Conservation (phyloP, 2,113 vertebrate genomes). For the Takifugu bimaculatus region DNA sequence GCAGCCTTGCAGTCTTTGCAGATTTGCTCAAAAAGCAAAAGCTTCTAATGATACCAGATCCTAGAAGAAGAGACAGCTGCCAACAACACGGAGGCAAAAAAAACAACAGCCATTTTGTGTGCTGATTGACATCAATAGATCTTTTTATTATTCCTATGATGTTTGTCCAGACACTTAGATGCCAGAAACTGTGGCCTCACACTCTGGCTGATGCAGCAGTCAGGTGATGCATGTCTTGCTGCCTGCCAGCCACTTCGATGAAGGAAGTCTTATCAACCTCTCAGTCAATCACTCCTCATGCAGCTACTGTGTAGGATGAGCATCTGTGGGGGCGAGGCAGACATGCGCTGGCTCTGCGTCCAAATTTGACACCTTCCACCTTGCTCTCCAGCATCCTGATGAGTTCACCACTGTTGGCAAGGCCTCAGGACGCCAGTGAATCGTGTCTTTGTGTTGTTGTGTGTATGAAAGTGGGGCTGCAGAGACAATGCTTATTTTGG, state of each 20-base stretch:
- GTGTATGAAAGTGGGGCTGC: conserved; percentile 20
- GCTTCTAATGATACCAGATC: conserved; percentile 60
- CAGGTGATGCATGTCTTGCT: conserved; percentile 53
- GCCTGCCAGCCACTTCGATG: conserved; percentile 70
- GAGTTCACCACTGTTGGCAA: conserved; percentile 29
- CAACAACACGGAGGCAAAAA: conserved; percentile 24
- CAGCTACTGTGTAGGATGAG: conserved; percentile 47
- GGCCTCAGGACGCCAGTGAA: conserved; percentile 31
- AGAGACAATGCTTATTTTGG: not conserved
- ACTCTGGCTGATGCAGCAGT: conserved; percentile 70
- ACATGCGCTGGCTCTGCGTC: conserved; percentile 46
- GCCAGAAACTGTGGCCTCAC: conserved; percentile 64
- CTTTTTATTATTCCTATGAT: conserved; percentile 70
- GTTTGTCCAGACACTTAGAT: conserved; percentile 56
- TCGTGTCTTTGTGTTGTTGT: conserved; percentile 10
- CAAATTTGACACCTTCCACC: conserved; percentile 60
- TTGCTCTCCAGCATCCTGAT: conserved; percentile 49
- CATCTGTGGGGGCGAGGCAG: conserved; percentile 52
- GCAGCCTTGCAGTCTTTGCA: conserved; percentile 19
- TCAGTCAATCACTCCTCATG: conserved; percentile 63
- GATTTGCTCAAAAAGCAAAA: conserved; percentile 50
- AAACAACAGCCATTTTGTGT: conserved; percentile 19
- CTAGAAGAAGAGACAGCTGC: conserved; percentile 53
- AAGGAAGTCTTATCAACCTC: conserved; percentile 56
- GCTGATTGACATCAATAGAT: conserved; percentile 64